phyloP scores from a whole-genome alignment of 2,113 vertebrate species.

The Probosciger aterrimus region DNA sequence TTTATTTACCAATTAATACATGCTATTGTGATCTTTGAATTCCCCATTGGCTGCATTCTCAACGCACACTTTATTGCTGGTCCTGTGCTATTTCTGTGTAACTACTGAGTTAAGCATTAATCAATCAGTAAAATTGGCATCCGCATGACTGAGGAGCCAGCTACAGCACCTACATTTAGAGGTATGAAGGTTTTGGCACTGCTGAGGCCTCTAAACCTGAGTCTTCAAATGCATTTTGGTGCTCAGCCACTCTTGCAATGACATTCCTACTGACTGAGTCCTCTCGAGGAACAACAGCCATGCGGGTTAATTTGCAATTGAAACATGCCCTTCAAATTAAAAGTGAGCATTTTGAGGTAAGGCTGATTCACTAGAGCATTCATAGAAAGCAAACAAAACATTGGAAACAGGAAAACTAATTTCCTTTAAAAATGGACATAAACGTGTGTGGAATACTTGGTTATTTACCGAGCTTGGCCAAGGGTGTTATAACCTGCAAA shows the following conservation, averaged over 20 bases:
- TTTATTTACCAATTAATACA: conserved; percentile 17
- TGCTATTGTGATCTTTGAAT: not conserved
- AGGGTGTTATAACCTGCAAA: not conserved
- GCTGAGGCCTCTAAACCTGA: not conserved
- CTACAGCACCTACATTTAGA: not conserved
- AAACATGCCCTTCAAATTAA: not conserved
- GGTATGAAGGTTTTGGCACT: not conserved
- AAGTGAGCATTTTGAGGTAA: not conserved
- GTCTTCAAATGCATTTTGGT: not conserved
- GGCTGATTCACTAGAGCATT: not conserved
- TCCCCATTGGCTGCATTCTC: not conserved
- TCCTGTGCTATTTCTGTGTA: not conserved
- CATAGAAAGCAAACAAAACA: not conserved
- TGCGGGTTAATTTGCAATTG: not conserved
- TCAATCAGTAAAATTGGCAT: not conserved
- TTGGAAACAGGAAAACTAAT: not conserved
- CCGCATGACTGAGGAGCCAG: not conserved
- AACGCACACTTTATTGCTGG: rapidly evolving
- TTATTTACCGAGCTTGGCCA: not conserved
- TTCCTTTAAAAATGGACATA: not conserved
- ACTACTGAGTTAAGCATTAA: not conserved
- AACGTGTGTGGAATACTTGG: not conserved
- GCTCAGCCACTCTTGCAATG: not conserved
- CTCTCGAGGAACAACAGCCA: not conserved
- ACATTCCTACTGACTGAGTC: not conserved